Base-by-base conservation (phyloP, 2,113 vertebrate genomes). In the Microcebus ravelobensis region DNA sequence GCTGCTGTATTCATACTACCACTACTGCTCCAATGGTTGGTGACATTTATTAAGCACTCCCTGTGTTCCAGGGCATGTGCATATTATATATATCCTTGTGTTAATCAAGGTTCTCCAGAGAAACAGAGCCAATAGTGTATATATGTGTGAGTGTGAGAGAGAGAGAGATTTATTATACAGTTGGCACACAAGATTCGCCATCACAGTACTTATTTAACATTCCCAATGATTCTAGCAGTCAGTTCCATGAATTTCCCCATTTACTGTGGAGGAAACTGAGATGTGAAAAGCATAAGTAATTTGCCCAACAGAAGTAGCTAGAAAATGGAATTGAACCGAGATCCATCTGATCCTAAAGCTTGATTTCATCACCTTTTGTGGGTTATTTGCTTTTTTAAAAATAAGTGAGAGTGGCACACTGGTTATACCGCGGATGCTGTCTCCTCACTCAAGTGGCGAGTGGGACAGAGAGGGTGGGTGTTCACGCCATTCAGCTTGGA, bases 401-500 rank as follows among this genome's bases (percentile, higher is more conserved):
- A 34, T n/a, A 34, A 82, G 31, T 42, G 50, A 20, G 21, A 34
- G 18, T 77, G 31, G 29, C 8, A 8, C 63, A 17, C 18, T 67
- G 34, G 10, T 55, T 31, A 48, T 4, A 7, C 34, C 17, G 39
- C 76, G 50, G 31, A 39, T 27, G 29, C 2, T 14, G 8, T 42
- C 1, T 61, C 55, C 3, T 83, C 31, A 63, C 36, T 29, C 39
- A 15, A 11, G 17, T 1, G 45, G 84, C 8, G 48, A 52, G 3
- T 18, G 23, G 12, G 21, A 42, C 18, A 25, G 29, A 9, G 11
- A 1, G 7, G 36, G 5, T 15, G 0, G 36, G 20, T 48, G 25
- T 39, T 11, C 3, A 6, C 3, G 3, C 48, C 27, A 25, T 21
- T 21, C 18, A 6, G 4, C 31, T 25, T 21, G 42, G 61, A n/a